phyloP scores from a whole-genome alignment of 2,888 invertebrate genomes.

The Frankliniella intonsa region DNA sequence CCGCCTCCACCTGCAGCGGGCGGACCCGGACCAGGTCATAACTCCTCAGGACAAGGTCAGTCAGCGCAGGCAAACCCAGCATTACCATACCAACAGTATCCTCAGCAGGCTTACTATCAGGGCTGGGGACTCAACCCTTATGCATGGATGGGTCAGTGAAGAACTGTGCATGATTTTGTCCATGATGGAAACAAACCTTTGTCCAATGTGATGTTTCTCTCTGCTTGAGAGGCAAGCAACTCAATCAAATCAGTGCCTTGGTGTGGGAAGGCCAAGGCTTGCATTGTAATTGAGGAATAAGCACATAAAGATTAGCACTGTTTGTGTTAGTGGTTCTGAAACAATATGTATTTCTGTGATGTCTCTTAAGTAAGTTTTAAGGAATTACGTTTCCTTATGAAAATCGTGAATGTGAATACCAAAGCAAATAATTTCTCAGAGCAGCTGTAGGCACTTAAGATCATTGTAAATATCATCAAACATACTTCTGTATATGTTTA shows the following conservation, averaged over 20 bases:
- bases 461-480: not conserved
- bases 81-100: not conserved
- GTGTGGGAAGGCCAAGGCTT: no score
- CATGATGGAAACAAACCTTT: no score
- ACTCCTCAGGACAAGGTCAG: not conserved
- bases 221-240: no score
- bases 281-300: no score
- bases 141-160: not conserved
- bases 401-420: not conserved
- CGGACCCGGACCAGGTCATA: conserved; percentile 26
- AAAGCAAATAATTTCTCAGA: conserved; percentile 20
- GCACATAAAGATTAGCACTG: no score
- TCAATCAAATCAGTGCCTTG: no score
- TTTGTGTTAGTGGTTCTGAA: not conserved
- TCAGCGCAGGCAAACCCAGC: not conserved
- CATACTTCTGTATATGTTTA: not conserved
- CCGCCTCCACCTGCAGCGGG: conserved; percentile 38
- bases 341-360: conserved; percentile 6
- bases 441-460: not conserved
- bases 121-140: conserved; percentile 2
- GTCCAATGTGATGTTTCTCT: no score
- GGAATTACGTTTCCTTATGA: not conserved
- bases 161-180: no score
- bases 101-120: not conserved
- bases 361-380: not conserved